Conservation (phyloP, 1,140 invertebrate genomes). For the Temnothorax longispinosus region DNA sequence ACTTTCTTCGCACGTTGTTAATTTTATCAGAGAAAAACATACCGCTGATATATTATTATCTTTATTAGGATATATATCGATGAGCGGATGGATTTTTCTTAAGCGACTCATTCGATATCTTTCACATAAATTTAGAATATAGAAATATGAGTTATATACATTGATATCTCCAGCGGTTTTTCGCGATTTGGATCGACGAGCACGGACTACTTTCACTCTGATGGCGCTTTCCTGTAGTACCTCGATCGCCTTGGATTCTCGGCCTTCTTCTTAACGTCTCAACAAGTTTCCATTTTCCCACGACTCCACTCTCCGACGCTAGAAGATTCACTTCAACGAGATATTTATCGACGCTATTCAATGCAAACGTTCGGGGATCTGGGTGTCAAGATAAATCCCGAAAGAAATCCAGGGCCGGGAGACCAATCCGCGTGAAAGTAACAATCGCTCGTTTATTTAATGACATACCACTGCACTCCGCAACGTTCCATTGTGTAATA, state of each 20-base stretch:
- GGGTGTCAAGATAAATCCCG: slow-evolving; percentile 15
- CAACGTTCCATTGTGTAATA: slow-evolving; percentile 17
- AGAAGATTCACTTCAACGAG: neutral
- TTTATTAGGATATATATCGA: neutral
- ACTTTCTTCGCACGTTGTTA: neutral
- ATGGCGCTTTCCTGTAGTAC: slow-evolving; percentile 72
- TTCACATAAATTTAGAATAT: slow-evolving; percentile 64
- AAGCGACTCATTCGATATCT: slow-evolving; percentile 20
- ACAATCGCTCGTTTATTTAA: slow-evolving; percentile 14
- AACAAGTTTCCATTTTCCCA: slow-evolving; percentile 17
- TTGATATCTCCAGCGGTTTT: slow-evolving; percentile 23
- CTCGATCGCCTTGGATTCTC: slow-evolving; percentile 69
- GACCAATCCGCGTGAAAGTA: slow-evolving; percentile 22
- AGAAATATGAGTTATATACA: slow-evolving; percentile 42
- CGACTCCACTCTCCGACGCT: neutral
- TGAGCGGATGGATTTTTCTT: neutral
- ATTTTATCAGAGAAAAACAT: neutral
- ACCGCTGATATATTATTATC: neutral
- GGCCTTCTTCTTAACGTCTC: slow-evolving; percentile 52
- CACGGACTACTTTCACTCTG: slow-evolving; percentile 76
- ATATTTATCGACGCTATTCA: slow-evolving; percentile 42
- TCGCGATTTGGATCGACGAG: slow-evolving; percentile 68
- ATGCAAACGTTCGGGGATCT: slow-evolving; percentile 45
- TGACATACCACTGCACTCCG: neutral
- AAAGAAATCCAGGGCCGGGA: slow-evolving; percentile 41